Evolutionary conservation across 1,140 invertebrate genomes (phyloP).

Genomic region (Drosophila paulistorum): DNA sequence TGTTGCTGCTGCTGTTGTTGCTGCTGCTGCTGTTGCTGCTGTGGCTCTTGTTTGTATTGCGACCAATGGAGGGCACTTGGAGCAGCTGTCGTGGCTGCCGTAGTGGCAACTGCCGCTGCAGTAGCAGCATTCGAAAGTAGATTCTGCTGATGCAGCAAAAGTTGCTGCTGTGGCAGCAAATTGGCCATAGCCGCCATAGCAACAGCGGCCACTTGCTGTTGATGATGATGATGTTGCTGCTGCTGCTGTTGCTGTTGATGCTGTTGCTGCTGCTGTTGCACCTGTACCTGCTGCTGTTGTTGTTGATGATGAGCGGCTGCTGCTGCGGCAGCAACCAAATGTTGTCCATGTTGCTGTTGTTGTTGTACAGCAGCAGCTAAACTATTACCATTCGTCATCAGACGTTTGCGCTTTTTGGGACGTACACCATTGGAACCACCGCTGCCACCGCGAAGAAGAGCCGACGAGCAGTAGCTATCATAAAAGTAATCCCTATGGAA

Average conservation of each 20-base stretch:
- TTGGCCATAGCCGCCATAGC: slow-evolving; percentile 82
- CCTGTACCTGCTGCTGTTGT: slow-evolving; percentile 49
- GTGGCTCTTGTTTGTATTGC: slow-evolving; percentile 72
- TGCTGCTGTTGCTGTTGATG: slow-evolving; percentile 72
- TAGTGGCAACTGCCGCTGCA: slow-evolving; percentile 56
- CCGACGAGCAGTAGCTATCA: slow-evolving; percentile 86
- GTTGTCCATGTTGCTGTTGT: slow-evolving; percentile 68
- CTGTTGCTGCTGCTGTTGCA: slow-evolving; percentile 65
- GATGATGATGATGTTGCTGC: slow-evolving; percentile 75
- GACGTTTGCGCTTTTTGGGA: slow-evolving; percentile 86
- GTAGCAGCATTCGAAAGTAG: slow-evolving; percentile 65
- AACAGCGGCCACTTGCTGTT: slow-evolving; percentile 79
- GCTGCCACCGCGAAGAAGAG: slow-evolving; percentile 83
- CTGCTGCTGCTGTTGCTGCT: slow-evolving; percentile 50
- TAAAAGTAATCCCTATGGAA: slow-evolving; percentile 78
- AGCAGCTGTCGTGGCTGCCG: slow-evolving; percentile 57
- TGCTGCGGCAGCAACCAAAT: slow-evolving; percentile 63
- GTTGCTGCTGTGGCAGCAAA: slow-evolving; percentile 78
- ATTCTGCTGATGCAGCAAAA: slow-evolving; percentile 79
- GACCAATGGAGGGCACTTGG: slow-evolving; percentile 71
- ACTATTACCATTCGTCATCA: slow-evolving; percentile 84
- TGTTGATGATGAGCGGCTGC: slow-evolving; percentile 70
- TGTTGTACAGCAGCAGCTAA: slow-evolving; percentile 69
- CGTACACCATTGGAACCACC: slow-evolving; percentile 83
- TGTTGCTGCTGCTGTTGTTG: slow-evolving; percentile 62